These are phyloP conservation scores for Balanococcus diminutus DNA, from an alignment of 2,888 invertebrate species.

Conservation along the genomic window DNA sequence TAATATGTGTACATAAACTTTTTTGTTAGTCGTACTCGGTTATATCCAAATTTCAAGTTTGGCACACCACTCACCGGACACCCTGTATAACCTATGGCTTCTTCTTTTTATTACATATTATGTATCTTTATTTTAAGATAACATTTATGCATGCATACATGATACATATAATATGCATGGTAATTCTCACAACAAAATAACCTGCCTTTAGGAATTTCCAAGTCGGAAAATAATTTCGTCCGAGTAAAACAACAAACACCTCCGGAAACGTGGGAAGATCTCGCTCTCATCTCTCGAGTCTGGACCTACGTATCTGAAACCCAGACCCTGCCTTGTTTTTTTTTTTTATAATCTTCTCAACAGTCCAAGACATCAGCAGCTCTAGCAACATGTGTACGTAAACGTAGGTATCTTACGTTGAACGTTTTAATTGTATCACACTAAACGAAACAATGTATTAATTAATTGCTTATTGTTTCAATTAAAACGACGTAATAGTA, in stretches of 20 bases:
- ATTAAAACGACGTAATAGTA: background rate
- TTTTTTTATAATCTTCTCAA: background rate
- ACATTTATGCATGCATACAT: background rate
- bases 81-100: background rate
- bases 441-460: background rate
- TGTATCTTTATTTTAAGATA: too few species aligned
- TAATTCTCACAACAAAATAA: background rate
- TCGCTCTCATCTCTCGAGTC: background rate
- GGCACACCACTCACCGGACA: too few species aligned
- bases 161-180: background rate
- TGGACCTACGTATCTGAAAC: background rate
- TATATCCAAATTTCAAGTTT: too few species aligned
- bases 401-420: background rate
- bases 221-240: background rate
- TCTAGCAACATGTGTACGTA: background rate
- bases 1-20: too few species aligned
- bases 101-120: too few species aligned
- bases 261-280: slow-evolving; percentile 2
- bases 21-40: too few species aligned
- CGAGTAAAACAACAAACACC: background rate
- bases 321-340: background rate
- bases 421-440: background rate
- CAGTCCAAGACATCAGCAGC: background rate
- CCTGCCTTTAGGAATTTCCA: slow-evolving; percentile 4
- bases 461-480: slow-evolving; percentile 19